Percentiles rank a stretch among this genome's conserved stretches.
phyloP scores from a whole-genome alignment of 2,113 vertebrate genomes.

The Hippopotamus amphibius region DNA sequence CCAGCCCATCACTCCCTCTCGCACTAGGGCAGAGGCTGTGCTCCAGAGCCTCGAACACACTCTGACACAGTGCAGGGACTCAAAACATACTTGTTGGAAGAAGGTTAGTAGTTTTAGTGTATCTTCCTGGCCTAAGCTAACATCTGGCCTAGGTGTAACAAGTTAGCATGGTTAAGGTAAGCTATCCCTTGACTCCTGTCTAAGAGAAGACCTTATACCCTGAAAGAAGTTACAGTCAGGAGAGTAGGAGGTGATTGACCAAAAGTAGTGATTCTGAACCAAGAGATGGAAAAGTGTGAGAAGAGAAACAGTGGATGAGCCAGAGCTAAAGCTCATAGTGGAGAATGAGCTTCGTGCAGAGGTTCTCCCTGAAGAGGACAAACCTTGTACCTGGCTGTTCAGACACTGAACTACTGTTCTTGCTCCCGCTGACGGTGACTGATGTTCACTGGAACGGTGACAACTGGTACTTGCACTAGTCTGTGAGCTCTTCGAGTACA shows the following conservation, averaged over 20 bases:
- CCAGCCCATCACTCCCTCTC: neutral
- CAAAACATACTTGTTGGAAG: neutral
- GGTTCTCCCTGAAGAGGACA: neutral
- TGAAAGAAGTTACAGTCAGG: neutral
- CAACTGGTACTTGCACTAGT: neutral
- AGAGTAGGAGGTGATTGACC: no score
- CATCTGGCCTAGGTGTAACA: neutral
- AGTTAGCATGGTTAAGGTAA: neutral
- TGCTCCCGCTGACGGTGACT: neutral
- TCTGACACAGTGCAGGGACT: neutral
- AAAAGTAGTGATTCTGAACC: neutral
- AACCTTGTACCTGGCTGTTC: no score
- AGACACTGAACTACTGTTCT: neutral
- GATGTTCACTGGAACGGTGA: no score
- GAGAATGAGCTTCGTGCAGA: neutral
- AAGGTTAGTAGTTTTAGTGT: neutral
- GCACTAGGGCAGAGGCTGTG: neutral
- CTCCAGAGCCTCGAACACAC: neutral
- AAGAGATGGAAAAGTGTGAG: neutral
- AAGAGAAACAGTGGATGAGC: neutral
- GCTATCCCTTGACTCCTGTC: neutral
- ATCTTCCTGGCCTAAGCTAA: neutral
- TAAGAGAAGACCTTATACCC: neutral
- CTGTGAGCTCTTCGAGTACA: neutral
- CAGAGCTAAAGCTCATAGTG: no score